Evolutionary conservation across 2,888 invertebrate species (phyloP).

Genomic region (Amphipoea lucens): DNA sequence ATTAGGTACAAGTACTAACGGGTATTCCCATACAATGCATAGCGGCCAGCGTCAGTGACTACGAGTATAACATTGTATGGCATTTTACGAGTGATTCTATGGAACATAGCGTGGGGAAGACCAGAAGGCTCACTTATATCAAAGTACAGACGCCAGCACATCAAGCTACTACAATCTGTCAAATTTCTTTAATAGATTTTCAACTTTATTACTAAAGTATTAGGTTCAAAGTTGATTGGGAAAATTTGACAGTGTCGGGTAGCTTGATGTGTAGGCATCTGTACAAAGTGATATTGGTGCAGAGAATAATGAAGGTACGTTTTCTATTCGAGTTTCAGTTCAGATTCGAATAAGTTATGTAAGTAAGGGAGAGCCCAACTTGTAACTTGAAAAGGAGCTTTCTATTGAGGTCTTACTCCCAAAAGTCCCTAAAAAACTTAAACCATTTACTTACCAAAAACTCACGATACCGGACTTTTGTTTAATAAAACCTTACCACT

Average conservation of each 20-base stretch:
- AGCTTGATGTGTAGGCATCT: too few species aligned
- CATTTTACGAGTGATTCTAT: constrained; percentile 15
- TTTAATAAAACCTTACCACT: neutral
- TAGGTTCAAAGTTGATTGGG: too few species aligned
- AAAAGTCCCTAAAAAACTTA: neutral
- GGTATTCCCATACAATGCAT: constrained; percentile 33
- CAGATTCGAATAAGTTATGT: neutral
- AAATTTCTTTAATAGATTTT: too few species aligned
- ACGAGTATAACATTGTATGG: constrained; percentile 23
- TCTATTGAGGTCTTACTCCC: neutral
- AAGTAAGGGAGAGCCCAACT: neutral
- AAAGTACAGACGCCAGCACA: too few species aligned
- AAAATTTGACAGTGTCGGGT: too few species aligned
- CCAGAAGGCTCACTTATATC: constrained; percentile 8
- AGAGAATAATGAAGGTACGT: too few species aligned
- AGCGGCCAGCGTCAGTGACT: neutral
- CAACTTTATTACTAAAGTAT: too few species aligned
- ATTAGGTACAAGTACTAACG: constrained; percentile 34
- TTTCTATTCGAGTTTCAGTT: neutral
- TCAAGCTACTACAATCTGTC: too few species aligned
- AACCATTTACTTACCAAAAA: neutral
- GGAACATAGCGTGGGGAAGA: neutral
- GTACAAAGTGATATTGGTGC: too few species aligned
- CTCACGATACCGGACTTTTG: neutral
- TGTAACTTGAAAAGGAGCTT: neutral